Base-by-base conservation (phyloP, 2,888 invertebrate species). In the Ochlodes sylvanus region DNA sequence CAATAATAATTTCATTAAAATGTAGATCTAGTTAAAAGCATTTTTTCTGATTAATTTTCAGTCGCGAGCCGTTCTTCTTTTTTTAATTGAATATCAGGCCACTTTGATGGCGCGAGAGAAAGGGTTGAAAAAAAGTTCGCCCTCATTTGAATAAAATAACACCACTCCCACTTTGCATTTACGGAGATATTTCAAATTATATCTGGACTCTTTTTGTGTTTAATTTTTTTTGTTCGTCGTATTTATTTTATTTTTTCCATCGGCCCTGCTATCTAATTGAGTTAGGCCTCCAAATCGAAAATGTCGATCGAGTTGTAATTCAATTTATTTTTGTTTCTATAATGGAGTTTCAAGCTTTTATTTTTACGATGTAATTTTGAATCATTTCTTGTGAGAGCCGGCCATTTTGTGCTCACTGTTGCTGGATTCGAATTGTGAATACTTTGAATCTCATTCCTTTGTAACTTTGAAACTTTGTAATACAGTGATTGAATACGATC, bases 81-180 rank as follows among this genome's bases (percentile, higher is more conserved):
- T 93, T 93, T 92, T 93, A 93, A 93, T 93, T 93, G 93, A 93
- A 93, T 93, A 92, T 92, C 92, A 90, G 90, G 93, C 92, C 93
- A 92, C 92, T 93, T 93, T 93, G 92, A 93, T 92, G 92, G 92
- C 88, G 85, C 86, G 89, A 86, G 90, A 78, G 79, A 82, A 91
- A 92, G 89, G 88, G 93, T 91, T 88, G 91, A 84, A 90, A 91
- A 89, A 93, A 92, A 92, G 88, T 90, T 92, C 86, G 82, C 86
- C 90, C 93, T 93, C 92, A 93, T 93, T 93, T 93, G 92, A 93
- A 93, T 93, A 93, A 93, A 93, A 93, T 93, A 93, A 93, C 93
- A 92, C 91, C 91, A 92, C 93, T 93, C 92, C 84, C 90, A 90
- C 92, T 93, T 92, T 92, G 91, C 93, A 92, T 93, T 93, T 92